Conservation (phyloP, 2,797 vertebrate species). For the Chelon labrosus region DNA sequence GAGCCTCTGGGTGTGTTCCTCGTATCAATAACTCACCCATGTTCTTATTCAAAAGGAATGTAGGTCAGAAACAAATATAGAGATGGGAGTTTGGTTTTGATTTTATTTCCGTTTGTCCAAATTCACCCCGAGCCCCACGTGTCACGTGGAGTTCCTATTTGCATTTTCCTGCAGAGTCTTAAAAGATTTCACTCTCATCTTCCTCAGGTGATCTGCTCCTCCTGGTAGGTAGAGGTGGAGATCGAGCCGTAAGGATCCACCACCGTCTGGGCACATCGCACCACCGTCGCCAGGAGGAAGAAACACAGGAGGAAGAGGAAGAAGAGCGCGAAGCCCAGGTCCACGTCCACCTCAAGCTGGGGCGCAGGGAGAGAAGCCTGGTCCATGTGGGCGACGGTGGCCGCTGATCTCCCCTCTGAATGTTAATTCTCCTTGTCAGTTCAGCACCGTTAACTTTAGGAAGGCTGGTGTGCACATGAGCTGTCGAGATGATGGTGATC, state of each 20-base stretch:
- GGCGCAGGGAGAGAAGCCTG: slow-evolving; percentile 28
- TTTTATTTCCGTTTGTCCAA: background rate
- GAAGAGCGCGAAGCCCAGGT: slow-evolving; percentile 87
- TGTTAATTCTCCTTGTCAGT: slow-evolving; percentile 10
- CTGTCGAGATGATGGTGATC: slow-evolving; percentile 2
- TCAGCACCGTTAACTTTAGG: slow-evolving; percentile 12
- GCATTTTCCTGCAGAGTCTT: slow-evolving; percentile 1
- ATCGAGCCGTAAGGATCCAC: slow-evolving; percentile 87
- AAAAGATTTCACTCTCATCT: background rate
- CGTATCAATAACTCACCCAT: background rate
- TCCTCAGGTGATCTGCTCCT: slow-evolving; percentile 86
- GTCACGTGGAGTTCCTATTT: background rate
- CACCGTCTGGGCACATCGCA: slow-evolving; percentile 87
- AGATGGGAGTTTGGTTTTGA: background rate
- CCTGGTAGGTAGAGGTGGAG: slow-evolving; percentile 87
- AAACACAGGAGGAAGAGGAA: slow-evolving; percentile 85
- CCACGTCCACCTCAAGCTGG: slow-evolving; percentile 84
- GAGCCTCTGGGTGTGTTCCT: background rate
- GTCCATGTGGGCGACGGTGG: slow-evolving; percentile 73
- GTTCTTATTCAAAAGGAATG: background rate
- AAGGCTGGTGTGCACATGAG: background rate
- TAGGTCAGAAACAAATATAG: slow-evolving; percentile 3
- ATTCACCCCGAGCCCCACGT: background rate
- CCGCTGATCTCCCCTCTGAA: background rate
- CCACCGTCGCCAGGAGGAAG: slow-evolving; percentile 84